Evolutionary conservation across 2,113 vertebrate genomes (phyloP).

Genomic region (Penelope pileata): DNA sequence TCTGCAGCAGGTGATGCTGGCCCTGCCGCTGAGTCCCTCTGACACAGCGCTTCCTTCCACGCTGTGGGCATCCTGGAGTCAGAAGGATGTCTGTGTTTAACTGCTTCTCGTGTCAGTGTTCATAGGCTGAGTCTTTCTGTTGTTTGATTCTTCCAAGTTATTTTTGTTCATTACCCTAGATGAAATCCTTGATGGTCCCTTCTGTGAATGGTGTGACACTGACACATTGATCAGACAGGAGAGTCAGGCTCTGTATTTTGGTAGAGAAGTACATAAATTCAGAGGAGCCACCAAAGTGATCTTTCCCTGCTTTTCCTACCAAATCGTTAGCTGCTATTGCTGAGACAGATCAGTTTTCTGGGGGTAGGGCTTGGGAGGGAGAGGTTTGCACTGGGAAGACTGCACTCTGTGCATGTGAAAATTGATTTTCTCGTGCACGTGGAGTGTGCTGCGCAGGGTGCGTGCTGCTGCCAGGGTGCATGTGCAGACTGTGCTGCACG

Average conservation of each 20-base stretch:
- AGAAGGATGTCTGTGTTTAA: background rate
- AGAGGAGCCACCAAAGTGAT: background rate
- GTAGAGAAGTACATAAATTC: background rate
- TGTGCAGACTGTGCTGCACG: background rate
- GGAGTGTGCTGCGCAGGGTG: background rate
- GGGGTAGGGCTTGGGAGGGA: background rate
- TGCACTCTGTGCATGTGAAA: fast-evolving
- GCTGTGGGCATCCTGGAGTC: background rate
- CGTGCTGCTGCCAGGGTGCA: fast-evolving
- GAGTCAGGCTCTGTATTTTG: background rate
- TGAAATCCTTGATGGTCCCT: background rate
- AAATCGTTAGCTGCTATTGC: background rate
- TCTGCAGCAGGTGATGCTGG: background rate
- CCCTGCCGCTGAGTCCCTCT: background rate
- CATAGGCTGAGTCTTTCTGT: background rate
- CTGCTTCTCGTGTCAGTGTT: background rate
- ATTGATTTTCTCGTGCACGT: background rate
- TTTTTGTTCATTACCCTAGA: background rate
- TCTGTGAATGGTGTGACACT: background rate
- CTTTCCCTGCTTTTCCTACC: background rate
- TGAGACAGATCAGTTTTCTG: background rate
- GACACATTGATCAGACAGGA: background rate
- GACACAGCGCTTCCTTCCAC: fast-evolving
- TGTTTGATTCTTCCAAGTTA: background rate
- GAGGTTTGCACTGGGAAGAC: background rate